Conservation (phyloP, 2,888 invertebrate genomes). For the Antheraea yamamai region DNA sequence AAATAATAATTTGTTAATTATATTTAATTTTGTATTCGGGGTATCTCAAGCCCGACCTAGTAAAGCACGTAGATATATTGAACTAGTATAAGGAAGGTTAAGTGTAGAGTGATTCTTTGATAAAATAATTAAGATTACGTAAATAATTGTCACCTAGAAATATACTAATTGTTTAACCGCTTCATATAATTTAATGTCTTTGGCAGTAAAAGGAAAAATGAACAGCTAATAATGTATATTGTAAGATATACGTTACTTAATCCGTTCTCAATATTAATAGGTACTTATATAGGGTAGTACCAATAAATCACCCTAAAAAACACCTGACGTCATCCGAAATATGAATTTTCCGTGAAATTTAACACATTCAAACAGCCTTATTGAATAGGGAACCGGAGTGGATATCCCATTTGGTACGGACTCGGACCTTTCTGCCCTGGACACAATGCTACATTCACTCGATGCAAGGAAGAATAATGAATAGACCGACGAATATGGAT, state of each 20-base stretch:
- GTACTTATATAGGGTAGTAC: not conserved
- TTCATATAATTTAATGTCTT: too few species aligned
- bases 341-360: constrained; percentile 76
- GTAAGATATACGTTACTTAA: not conserved
- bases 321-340: constrained; percentile 49
- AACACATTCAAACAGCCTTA: constrained; percentile 63
- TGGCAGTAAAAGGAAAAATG: too few species aligned
- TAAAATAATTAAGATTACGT: too few species aligned
- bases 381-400: constrained; percentile 55
- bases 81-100: too few species aligned
- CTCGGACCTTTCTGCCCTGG: constrained; percentile 57
- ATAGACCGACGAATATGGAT: constrained; percentile 47
- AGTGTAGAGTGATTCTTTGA: too few species aligned
- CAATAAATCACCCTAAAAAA: constrained; percentile 24
- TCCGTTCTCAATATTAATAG: not conserved
- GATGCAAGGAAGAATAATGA: constrained; percentile 41
- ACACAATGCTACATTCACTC: constrained; percentile 44
- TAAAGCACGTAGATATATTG: too few species aligned
- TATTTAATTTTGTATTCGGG: too few species aligned
- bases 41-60: too few species aligned
- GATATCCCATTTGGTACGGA: constrained; percentile 67
- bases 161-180: too few species aligned
- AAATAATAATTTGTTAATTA: too few species aligned
- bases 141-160: too few species aligned
- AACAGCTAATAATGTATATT: too few species aligned